Evolutionary conservation across 2,797 vertebrate genomes (phyloP), one percentile per base, ranked within the genome.

Genomic region (Manis javanica): DNA sequence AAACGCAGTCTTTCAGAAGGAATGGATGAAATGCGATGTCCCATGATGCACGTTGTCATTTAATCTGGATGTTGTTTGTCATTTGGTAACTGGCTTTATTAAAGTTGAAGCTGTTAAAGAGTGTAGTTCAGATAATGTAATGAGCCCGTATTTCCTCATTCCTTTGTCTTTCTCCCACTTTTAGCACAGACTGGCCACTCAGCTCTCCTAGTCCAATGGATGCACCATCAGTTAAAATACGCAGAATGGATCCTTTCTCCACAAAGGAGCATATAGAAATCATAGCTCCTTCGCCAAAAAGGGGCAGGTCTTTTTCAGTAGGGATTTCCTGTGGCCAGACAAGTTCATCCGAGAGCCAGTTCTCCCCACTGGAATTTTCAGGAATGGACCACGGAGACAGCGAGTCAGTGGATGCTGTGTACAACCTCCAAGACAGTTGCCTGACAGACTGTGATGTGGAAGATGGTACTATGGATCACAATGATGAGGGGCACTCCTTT

Each of bases 191-290:
- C 34, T 99, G 99, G 99, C 99, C 99, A 0, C 98, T 99, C 96
- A 99, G 99, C 98, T 99, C 99, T 97, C 99, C 99, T 0, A 99
- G 99, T 94, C 99, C 99, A 0, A 97, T 99, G 99, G 99, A 99
- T 37, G 99, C 98, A 0, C 99, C 99, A 37, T 99, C 99, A 0
- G 99, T 99, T 95, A 99, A 99, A 98, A 99, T 99, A 3, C 98
- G 99, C 0, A 99, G 99, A 98, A 98, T 99, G 97, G 99, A 99
- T 95, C 99, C 99, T 0, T 98, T 98, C 96, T 98, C 98, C 3
- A 71, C 98, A 1, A 98, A 98, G 84, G 98, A 98, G 15, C 98
- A 98, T 0, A 97, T 98, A 53, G 98, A 98, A 96, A 97, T 99
- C 94, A 98, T 98, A 97, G 97, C 98, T 53, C 64, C 98, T 84